Conservation (phyloP, 2,113 vertebrate genomes). For the Micronycteris hirsuta region DNA sequence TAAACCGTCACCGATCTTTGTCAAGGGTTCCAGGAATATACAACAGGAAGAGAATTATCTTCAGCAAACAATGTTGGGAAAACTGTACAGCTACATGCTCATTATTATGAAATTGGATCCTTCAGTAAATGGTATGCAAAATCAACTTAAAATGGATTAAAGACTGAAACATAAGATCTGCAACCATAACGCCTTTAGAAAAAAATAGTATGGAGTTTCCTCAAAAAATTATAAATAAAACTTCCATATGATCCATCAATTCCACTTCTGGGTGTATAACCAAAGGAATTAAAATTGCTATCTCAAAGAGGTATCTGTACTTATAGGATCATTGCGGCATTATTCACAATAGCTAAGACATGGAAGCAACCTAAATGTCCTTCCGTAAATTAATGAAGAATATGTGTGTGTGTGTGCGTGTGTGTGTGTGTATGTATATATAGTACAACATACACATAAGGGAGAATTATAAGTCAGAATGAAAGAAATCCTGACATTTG, state of each 20-base stretch:
- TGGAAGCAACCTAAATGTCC: not conserved
- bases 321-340: not conserved
- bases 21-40: not conserved
- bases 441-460: not conserved
- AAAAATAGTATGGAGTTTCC: not conserved
- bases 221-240: not conserved
- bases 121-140: not conserved
- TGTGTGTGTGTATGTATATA: too few species aligned
- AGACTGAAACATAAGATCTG: not conserved
- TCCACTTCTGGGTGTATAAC: not conserved
- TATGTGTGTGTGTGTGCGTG: too few species aligned
- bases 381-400: not conserved
- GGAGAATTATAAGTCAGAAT: not conserved
- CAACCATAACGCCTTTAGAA: not conserved
- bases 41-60: not conserved
- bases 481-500: not conserved
- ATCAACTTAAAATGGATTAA: not conserved
- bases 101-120: not conserved
- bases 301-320: not conserved
- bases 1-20: not conserved
- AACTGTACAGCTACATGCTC: not conserved
- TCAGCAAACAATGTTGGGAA: not conserved
- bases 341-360: not conserved
- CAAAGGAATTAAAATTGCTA: not conserved
- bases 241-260: not conserved